phyloP scores from a whole-genome alignment of 2,888 invertebrate genomes.

The Parelbella ahira region DNA sequence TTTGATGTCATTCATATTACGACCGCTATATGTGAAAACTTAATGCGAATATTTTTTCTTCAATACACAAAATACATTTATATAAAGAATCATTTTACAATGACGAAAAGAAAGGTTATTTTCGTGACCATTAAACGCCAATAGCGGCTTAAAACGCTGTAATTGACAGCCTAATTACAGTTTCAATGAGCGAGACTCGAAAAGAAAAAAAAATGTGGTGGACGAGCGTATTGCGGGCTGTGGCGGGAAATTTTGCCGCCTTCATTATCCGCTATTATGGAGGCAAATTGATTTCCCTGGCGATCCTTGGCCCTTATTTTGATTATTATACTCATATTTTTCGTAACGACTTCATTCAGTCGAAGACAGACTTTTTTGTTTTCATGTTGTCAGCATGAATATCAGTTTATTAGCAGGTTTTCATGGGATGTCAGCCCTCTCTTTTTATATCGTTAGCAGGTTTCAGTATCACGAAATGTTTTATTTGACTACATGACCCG shows the following conservation, averaged over 20 bases:
- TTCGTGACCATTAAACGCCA: conserved; percentile 1
- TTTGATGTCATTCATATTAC: too few species aligned
- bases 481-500: too few species aligned
- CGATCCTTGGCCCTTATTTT: conserved; percentile 24
- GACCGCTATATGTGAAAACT: too few species aligned
- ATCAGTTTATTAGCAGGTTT: too few species aligned
- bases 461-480: too few species aligned
- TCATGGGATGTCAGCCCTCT: too few species aligned
- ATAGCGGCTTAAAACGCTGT: conserved; percentile 20
- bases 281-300: conserved; percentile 39
- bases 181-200: conserved; percentile 16
- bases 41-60: too few species aligned
- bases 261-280: conserved; percentile 38
- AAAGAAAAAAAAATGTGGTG: conserved; percentile 19
- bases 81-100: too few species aligned
- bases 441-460: too few species aligned
- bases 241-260: conserved; percentile 21
- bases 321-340: conserved; percentile 28
- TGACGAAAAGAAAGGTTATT: too few species aligned
- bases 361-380: conserved; percentile 17
- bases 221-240: conserved; percentile 3
- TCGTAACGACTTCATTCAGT: conserved; percentile 27
- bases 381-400: too few species aligned
- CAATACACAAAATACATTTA: too few species aligned
- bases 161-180: conserved; percentile 27